Evolutionary conservation across 2,113 vertebrate genomes (phyloP).

Genomic region (Mugil cephalus): DNA sequence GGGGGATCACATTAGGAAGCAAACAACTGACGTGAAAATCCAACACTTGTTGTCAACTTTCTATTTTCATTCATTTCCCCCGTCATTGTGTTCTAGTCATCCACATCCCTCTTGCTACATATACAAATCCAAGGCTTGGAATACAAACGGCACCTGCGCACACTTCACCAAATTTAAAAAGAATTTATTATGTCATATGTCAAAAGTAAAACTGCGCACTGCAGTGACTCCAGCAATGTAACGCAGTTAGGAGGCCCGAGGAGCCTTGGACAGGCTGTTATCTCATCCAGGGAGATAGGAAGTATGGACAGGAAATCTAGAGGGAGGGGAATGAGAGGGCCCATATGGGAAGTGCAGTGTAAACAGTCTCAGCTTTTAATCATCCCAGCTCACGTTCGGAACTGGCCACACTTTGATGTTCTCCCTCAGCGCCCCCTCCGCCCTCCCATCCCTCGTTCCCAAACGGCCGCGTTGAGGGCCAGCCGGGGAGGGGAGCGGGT

Average conservation of each 20-base stretch:
- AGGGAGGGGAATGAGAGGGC: conserved; percentile 73
- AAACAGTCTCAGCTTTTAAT: conserved; percentile 87
- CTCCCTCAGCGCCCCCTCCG: conserved; percentile 73
- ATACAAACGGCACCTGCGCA: neutral
- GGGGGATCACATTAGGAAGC: neutral
- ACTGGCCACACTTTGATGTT: conserved; percentile 83
- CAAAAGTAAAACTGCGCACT: conserved; percentile 16
- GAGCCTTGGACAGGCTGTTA: conserved; percentile 77
- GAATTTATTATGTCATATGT: neutral
- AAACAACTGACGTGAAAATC: conserved; percentile 4
- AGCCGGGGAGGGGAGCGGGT: neutral
- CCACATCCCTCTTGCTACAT: too few relatives aligned
- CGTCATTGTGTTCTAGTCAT: too few relatives aligned
- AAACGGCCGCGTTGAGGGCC: conserved; percentile 59
- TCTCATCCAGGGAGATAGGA: conserved; percentile 83
- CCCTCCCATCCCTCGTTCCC: conserved; percentile 72
- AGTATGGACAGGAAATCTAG: conserved; percentile 84
- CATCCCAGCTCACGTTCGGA: conserved; percentile 84
- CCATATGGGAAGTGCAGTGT: conserved; percentile 85
- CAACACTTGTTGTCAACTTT: too few relatives aligned
- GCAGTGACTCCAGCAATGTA: conserved; percentile 31
- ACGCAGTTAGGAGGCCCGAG: conserved; percentile 57
- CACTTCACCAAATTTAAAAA: too few relatives aligned
- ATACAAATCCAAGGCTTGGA: too few relatives aligned
- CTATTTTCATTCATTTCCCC: too few relatives aligned